Base-by-base conservation (phyloP, 2,888 invertebrate genomes). In the Teleogryllus oceanicus region DNA sequence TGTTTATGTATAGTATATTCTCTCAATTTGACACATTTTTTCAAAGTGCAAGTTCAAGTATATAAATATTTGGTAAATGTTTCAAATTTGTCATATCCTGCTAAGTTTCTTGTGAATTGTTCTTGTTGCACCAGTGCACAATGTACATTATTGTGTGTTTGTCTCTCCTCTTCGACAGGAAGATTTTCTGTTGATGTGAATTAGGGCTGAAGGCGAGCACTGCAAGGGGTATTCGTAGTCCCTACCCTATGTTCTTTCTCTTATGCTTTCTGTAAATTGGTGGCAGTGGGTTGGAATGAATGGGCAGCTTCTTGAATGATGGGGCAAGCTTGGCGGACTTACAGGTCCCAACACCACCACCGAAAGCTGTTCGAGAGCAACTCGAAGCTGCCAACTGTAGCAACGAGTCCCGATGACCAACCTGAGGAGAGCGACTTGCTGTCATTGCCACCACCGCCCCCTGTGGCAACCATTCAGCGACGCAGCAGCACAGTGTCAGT, bases 311-410 rank as follows among this genome's bases (percentile, higher is more conserved):
- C 49, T 77, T 49, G 49, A 77, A 50, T 49, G 77, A 50, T 79
- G 21, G 84, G 84, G 84, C 85, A 86, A 84, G 84, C 85, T 87
- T 89, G 84, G 88, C 89, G 89, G 88, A 87, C 87, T 86, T 87
- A 89, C 86, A 86, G 85, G 85, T 86, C 86, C 82, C 86, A 88
- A 84, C 89, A 89, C 85, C 89, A 89, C 86, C 89, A 89, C 86
- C 88, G 89, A 84, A 89, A 87, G 84, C 85, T 87, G 83, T 85
- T 87, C 84, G 87, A 87, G 86, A 88, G 88, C 86, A 80, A 81
- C 80, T 79, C 82, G 12, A 90, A 90, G 86, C 87, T 89, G 85
- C 88, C 90, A 83, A 88, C 90, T 82, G 87, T 89, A 84, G 88
- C 89, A 83, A 89, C 87, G 86, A 90, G 89, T 85, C 89, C 90